Evolutionary conservation across 2,113 vertebrate species (phyloP).

Genomic region (Tragelaphus scriptus): DNA sequence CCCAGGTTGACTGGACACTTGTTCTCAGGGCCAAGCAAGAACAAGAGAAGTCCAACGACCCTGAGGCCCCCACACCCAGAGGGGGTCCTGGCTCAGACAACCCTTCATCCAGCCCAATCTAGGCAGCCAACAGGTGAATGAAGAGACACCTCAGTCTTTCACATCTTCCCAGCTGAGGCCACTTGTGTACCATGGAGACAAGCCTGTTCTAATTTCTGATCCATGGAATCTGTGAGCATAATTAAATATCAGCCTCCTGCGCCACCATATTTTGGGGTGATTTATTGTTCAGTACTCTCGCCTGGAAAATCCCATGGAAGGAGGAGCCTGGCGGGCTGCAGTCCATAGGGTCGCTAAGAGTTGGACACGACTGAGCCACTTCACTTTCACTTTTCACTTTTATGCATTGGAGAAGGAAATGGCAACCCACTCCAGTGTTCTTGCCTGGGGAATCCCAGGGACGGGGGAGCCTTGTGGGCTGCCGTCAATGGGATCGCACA

Average conservation of each 20-base stretch:
- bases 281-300: neutral
- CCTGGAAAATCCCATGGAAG: no score
- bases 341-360: no score
- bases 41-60: fast-evolving
- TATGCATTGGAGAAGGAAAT: no score
- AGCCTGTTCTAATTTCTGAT: neutral
- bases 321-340: no score
- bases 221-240: neutral
- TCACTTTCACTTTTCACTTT: no score
- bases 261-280: neutral
- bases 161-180: neutral
- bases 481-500: no score
- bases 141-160: neutral
- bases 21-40: neutral
- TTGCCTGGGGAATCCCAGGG: no score
- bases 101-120: neutral
- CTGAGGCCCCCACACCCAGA: neutral
- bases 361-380: no score
- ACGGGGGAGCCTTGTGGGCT: no score
- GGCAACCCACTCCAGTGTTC: no score
- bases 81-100: neutral
- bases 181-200: neutral
- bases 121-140: neutral
- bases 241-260: neutral
- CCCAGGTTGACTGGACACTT: neutral